Evolutionary conservation across 1,140 invertebrate species (phyloP).

Genomic region (Platorchestia sp.): DNA sequence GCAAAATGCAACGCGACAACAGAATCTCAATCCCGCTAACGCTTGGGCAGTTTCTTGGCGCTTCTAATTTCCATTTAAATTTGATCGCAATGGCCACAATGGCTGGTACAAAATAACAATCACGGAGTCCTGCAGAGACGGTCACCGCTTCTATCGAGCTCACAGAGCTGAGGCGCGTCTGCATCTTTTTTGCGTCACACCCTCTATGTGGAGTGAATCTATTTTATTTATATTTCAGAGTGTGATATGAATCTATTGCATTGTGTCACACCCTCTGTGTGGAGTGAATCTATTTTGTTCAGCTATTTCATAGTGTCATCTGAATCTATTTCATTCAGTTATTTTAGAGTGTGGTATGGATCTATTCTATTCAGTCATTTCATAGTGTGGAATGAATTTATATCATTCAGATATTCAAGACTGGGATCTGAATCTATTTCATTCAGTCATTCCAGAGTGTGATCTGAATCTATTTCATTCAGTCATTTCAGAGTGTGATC

Average conservation of each 20-base stretch:
- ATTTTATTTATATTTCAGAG: too few species aligned
- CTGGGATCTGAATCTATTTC: too few species aligned
- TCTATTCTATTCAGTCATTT: too few species aligned
- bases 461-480: too few species aligned
- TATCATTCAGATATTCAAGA: too few species aligned
- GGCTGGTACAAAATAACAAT: not conserved
- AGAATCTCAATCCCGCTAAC: not conserved
- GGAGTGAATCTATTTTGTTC: too few species aligned
- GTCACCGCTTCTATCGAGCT: not conserved
- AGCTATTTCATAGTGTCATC: too few species aligned
- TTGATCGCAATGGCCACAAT: not conserved
- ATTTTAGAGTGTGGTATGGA: too few species aligned
- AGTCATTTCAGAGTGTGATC: too few species aligned
- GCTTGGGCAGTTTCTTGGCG: not conserved
- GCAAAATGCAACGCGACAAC: not conserved
- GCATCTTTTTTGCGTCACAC: not conserved
- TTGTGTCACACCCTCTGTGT: too few species aligned
- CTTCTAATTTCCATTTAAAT: conserved; percentile 3
- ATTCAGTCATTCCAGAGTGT: too few species aligned
- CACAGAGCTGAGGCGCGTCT: not conserved
- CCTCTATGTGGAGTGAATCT: not conserved
- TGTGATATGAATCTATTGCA: not conserved
- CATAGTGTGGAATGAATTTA: not conserved
- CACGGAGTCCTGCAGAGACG: not conserved
- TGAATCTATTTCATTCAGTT: too few species aligned